Evolutionary conservation across 2,797 vertebrate species (phyloP), one percentile per base, ranked within the genome.

Genomic region (Synaphobranchus kaupii): DNA sequence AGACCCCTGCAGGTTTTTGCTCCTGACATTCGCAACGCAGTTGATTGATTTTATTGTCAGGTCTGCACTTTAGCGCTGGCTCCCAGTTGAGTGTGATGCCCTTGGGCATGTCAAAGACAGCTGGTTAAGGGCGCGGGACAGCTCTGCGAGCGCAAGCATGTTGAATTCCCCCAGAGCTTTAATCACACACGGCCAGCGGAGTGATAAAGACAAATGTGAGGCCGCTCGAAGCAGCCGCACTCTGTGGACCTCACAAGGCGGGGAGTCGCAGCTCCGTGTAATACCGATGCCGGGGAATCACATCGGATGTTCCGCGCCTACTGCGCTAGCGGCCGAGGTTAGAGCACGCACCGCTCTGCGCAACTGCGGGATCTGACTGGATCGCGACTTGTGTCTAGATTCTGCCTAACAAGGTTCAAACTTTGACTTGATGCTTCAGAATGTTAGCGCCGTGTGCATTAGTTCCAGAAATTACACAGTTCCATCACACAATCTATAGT

Each of bases 21-120:
- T 48, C 25, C 87, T 78, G 83, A 78, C 39, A 48, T 60, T 15
- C 83, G 48, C 54, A 28, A 50, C 22, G 12, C 68, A 20, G 39
- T 39, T 31, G 44, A 85, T 78, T 13, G 73, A 88, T 88, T 73
- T 58, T 0, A 48, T 48, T 56, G n/a, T 85, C 25, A 60, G n/a
- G 20, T 50, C 80, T 48, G n/a, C 20, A 15, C 34, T 44, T 76
- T 10, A 76, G 31, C 25, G 63, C 6, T 34, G 71, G 71, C 25
- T 20, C 71, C 34, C 31, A 39, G 71, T 7, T 34, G 71, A 39
- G 34, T 15, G 44, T 20, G 71, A 7, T 6, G 10, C 34, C 71
- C 71, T 8, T 20, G 34, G 71, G 71, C 71, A 22, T 6, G 31
- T 44, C 15, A 15, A 34, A 39, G 71, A 76, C 71, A 44, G 71